Conservation (phyloP, 2,797 vertebrate genomes). For the Eleutherodactylus coqui region DNA sequence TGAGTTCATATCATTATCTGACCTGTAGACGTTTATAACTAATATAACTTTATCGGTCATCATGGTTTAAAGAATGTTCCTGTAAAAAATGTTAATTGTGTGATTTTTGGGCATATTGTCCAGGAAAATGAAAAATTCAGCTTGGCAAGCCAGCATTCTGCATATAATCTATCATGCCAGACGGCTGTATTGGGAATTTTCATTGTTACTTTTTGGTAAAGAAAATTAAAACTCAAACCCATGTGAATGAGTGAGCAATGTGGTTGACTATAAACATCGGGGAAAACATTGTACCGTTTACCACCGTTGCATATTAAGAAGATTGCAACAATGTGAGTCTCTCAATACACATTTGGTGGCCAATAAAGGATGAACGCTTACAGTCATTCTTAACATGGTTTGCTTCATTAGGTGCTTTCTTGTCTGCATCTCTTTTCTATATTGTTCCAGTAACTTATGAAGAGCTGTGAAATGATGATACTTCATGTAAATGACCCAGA, state of each 20-base stretch:
- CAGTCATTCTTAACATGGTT: slow-evolving; percentile 3
- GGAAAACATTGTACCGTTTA: background rate
- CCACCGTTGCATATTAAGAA: background rate
- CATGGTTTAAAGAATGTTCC: too few relatives aligned
- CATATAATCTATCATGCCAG: background rate
- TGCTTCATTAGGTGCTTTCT: slow-evolving; percentile 38
- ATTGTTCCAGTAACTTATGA: background rate
- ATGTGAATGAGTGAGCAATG: background rate
- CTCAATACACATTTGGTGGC: slow-evolving; percentile 22
- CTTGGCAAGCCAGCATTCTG: too few relatives aligned
- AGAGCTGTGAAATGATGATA: background rate
- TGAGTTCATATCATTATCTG: too few relatives aligned
- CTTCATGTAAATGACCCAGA: slow-evolving; percentile 14
- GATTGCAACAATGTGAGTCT: background rate
- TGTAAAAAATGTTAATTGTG: too few relatives aligned
- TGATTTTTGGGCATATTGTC: too few relatives aligned
- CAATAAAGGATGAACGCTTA: slow-evolving; percentile 19
- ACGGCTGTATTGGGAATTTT: background rate
- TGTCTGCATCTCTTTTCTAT: background rate
- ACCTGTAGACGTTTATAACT: too few relatives aligned
- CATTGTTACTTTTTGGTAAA: background rate
- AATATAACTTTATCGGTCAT: too few relatives aligned
- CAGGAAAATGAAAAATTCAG: too few relatives aligned
- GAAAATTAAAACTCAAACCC: background rate
- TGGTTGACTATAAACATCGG: background rate